Conservation (phyloP, 2,888 invertebrate species). For the Rhingia rostrata region DNA sequence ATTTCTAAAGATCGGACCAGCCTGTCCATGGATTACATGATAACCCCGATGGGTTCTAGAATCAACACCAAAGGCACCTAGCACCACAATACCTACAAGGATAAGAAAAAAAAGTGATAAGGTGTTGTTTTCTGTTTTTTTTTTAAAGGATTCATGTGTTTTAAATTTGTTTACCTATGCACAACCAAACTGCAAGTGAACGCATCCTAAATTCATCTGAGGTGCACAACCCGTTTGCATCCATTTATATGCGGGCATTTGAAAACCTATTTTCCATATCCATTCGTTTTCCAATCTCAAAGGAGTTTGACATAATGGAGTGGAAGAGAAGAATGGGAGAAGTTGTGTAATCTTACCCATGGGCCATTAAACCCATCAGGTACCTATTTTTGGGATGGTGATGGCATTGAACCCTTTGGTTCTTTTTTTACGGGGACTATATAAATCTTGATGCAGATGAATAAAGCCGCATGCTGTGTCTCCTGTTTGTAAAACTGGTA, state of each 20-base stretch:
- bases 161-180: slow-evolving; percentile 51
- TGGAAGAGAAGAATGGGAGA: slow-evolving; percentile 8
- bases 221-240: slow-evolving; percentile 12
- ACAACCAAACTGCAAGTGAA: slow-evolving; percentile 65
- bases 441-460: no score
- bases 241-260: slow-evolving; percentile 57
- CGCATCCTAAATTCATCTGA: slow-evolving; percentile 67
- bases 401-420: no score
- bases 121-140: not conserved
- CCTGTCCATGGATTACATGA: slow-evolving; percentile 23
- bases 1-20: slow-evolving; percentile 18
- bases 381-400: no score
- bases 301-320: slow-evolving; percentile 4
- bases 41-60: slow-evolving; percentile 24
- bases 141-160: not conserved
- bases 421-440: no score
- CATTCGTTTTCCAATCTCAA: not conserved
- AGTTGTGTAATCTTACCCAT: not conserved
- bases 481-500: no score
- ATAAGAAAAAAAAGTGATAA: not conserved
- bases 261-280: slow-evolving; percentile 13
- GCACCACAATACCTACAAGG: slow-evolving; percentile 32
- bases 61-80: slow-evolving; percentile 33
- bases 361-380: no score
- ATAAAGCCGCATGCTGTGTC: no score